Evolutionary conservation across 2,888 invertebrate genomes (phyloP), one percentile per base, ranked within the genome.

Genomic region (Euproctis similis): DNA sequence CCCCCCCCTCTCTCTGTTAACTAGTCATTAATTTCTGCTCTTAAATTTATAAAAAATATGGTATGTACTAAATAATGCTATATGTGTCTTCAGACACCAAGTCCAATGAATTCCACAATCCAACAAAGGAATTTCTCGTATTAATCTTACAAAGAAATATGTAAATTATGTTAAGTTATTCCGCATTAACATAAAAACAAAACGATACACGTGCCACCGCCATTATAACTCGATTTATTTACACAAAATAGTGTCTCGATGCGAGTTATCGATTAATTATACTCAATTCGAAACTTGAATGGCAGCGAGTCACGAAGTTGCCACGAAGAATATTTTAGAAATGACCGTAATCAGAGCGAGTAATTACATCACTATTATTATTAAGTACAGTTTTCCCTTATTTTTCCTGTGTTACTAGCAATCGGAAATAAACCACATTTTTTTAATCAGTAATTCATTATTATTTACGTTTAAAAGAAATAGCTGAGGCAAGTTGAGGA

Each of bases 231-330:
- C 30, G 14, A 42, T 37, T 34, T 35, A 38, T 36, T 39, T 32
- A 30, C 30, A 39, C 30, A 30, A 43, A 33, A 30, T 29, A 31
- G 23, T 33, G 30, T 31, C 33, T 35, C 31, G 17, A 27, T 28
- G 24, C 31, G 25, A 31, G 24, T 31, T 29, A 22, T 35, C 39
- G 30, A 39, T 39, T 31, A 34, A 23, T 25, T 26, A 19, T 34
- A 22, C 26, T 32, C 24, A 34, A 39, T 46, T 35, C 31, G 30
- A 24, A 36, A 39, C 13, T 44, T 34, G 36, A 29, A 47, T 47
- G 27, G 42, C 28, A 4, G 1, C 29, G 23, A 34, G 42, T 39
- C 45, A 47, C 45, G 45, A 32, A 37, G 39, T 39, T 21, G 32
- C 12, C 11, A 5, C 21, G n/a, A 29, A 30, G 8, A 24, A 10